Conservation (phyloP, 2,888 invertebrate species). For the Notocelia uddmanniana region DNA sequence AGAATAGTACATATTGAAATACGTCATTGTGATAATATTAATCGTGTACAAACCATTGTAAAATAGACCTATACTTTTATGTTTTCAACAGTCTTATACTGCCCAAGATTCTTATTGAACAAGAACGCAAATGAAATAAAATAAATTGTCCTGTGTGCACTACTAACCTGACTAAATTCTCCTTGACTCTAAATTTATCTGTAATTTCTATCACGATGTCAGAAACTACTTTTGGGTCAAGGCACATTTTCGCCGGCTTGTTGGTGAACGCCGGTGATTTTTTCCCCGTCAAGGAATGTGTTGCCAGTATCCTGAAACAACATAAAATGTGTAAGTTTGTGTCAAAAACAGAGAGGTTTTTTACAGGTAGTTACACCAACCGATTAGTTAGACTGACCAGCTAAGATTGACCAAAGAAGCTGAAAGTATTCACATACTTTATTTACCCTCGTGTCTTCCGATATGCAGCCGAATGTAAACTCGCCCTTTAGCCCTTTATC, state of each 20-base stretch:
- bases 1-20: too few species aligned
- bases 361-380: too few species aligned
- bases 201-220: constrained; percentile 86
- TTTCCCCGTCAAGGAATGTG: constrained; percentile 87
- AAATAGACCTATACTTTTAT: too few species aligned
- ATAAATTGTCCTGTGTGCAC: not conserved
- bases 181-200: constrained; percentile 76
- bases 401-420: too few species aligned
- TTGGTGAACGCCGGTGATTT: constrained; percentile 84
- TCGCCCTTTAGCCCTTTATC: too few species aligned
- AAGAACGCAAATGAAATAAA: not conserved
- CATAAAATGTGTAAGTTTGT: not conserved
- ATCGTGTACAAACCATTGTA: too few species aligned
- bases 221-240: constrained; percentile 83
- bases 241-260: constrained; percentile 78
- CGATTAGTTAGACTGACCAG: too few species aligned
- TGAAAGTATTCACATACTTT: too few species aligned
- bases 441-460: too few species aligned
- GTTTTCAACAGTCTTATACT: too few species aligned
- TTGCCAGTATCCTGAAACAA: constrained; percentile 78
- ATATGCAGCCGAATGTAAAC: too few species aligned
- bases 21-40: too few species aligned
- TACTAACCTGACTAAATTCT: constrained; percentile 82
- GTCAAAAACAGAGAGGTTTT: constrained; percentile 1
- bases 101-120: not conserved